A percentile compares a stretch with the other conserved stretches of the same genome.
These are phyloP conservation scores for Colletes latitarsis DNA, from an alignment of 1,140 invertebrate species.

Conservation along the genomic window DNA sequence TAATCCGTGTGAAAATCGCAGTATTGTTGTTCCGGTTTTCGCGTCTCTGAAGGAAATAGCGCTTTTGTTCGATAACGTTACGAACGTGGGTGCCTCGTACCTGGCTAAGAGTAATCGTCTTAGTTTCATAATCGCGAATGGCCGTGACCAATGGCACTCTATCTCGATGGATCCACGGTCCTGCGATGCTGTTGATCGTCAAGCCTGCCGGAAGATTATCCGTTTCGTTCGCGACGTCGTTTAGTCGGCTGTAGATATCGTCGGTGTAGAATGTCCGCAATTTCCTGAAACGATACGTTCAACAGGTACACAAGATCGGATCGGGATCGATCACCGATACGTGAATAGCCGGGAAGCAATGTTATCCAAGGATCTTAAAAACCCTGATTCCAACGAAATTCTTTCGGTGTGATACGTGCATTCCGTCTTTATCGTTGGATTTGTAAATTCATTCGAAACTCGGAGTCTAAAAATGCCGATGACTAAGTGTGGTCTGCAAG, in stretches of 20 bases:
- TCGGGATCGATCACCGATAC: neutral
- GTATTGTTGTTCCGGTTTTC: conserved; percentile 13
- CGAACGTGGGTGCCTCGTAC: conserved; percentile 75
- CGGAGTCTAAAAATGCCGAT: too few species aligned
- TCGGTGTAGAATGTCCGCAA: conserved; percentile 89
- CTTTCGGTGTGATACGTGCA: too few species aligned
- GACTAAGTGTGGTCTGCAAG: too few species aligned
- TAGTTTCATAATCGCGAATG: conserved; percentile 85
- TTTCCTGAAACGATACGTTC: conserved; percentile 78
- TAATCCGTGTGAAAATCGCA: conserved; percentile 60
- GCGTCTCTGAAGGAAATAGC: conserved; percentile 46
- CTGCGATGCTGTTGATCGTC: conserved; percentile 86
- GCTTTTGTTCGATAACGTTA: conserved; percentile 18
- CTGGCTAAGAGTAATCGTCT: conserved; percentile 85
- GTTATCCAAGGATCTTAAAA: neutral
- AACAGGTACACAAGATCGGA: neutral
- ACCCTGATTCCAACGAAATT: too few species aligned
- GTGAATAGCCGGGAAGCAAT: conserved; percentile 44
- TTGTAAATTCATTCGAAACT: too few species aligned
- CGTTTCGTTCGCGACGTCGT: conserved; percentile 84
- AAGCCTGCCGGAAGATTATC: conserved; percentile 82
- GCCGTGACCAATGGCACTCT: conserved; percentile 90
- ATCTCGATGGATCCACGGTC: conserved; percentile 91
- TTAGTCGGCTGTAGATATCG: conserved; percentile 90
- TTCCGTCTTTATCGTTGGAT: too few species aligned